Evolutionary conservation across 2,797 vertebrate genomes (phyloP).

Genomic region (Parotocinclus haroldoi): DNA sequence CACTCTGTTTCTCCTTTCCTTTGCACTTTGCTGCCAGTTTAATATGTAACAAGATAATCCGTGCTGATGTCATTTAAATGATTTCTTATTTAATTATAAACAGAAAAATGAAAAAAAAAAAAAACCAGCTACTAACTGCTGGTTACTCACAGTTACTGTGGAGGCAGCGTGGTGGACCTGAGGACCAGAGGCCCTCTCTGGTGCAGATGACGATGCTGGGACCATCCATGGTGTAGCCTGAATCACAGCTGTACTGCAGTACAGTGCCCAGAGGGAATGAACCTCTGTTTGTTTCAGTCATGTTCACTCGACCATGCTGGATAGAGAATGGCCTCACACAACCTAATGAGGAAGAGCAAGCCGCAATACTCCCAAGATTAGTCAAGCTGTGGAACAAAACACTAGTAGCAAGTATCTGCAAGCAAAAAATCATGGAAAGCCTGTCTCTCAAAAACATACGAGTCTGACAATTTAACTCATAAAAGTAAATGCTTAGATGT

Average conservation of each 20-base stretch:
- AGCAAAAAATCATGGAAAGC: background rate
- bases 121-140: background rate
- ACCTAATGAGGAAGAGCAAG: conserved; percentile 25
- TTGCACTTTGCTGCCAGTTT: too few species aligned
- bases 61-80: too few species aligned
- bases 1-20: too few species aligned
- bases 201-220: conserved; percentile 70
- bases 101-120: too few species aligned
- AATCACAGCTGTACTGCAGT: conserved; percentile 74
- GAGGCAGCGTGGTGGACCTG: conserved; percentile 70
- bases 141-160: conserved; percentile 63
- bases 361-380: background rate
- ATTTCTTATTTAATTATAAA: too few species aligned
- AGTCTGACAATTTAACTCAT: background rate
- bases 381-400: background rate
- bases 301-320: conserved; percentile 75
- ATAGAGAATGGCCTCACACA: conserved; percentile 72
- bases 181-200: conserved; percentile 66
- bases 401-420: background rate
- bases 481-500: background rate
- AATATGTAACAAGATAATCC: too few species aligned
- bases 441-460: too few species aligned
- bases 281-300: conserved; percentile 71
- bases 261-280: conserved; percentile 71
- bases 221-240: conserved; percentile 69